Conservation (phyloP, 2,797 vertebrate species). For the Lithobates pipiens region DNA sequence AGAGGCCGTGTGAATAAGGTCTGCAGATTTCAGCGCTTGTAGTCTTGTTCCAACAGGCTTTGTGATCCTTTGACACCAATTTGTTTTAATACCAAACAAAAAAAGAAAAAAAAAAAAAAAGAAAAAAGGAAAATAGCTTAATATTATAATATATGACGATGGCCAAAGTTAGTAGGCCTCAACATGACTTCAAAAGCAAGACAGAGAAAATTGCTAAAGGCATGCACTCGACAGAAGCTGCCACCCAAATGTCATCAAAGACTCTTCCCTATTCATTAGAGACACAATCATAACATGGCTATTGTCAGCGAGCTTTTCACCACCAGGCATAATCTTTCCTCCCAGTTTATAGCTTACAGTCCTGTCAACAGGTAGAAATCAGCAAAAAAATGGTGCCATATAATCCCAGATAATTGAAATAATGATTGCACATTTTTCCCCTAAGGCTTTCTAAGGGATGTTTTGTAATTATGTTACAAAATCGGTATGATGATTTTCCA, state of each 20-base stretch:
- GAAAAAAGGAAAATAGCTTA: slow-evolving; percentile 29
- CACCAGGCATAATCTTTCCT: slow-evolving; percentile 27
- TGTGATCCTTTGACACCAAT: slow-evolving; percentile 44
- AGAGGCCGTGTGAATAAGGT: slow-evolving; percentile 29
- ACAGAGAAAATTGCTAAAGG: slow-evolving; percentile 43
- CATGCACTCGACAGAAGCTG: slow-evolving; percentile 38
- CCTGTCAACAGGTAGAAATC: slow-evolving; percentile 52
- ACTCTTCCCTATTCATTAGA: slow-evolving; percentile 41
- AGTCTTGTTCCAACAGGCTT: slow-evolving; percentile 49
- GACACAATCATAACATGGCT: slow-evolving; percentile 31
- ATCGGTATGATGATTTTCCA: background rate
- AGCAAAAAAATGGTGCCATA: slow-evolving; percentile 30
- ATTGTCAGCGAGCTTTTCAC: slow-evolving; percentile 47
- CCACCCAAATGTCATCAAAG: slow-evolving; percentile 47
- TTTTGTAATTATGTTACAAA: slow-evolving; percentile 41
- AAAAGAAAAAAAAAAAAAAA: background rate
- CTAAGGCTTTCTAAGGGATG: slow-evolving; percentile 37
- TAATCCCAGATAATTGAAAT: slow-evolving; percentile 59
- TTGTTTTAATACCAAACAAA: slow-evolving; percentile 56
- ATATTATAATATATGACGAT: slow-evolving; percentile 53
- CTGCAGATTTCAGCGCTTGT: slow-evolving; percentile 38
- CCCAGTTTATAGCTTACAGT: slow-evolving; percentile 25
- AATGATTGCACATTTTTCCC: slow-evolving; percentile 34
- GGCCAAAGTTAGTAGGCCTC: slow-evolving; percentile 38
- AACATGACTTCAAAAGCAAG: slow-evolving; percentile 50